These are phyloP conservation scores for Lordiphosa stackelbergi DNA, from an alignment of 1,140 invertebrate genomes.

Conservation along the genomic window DNA sequence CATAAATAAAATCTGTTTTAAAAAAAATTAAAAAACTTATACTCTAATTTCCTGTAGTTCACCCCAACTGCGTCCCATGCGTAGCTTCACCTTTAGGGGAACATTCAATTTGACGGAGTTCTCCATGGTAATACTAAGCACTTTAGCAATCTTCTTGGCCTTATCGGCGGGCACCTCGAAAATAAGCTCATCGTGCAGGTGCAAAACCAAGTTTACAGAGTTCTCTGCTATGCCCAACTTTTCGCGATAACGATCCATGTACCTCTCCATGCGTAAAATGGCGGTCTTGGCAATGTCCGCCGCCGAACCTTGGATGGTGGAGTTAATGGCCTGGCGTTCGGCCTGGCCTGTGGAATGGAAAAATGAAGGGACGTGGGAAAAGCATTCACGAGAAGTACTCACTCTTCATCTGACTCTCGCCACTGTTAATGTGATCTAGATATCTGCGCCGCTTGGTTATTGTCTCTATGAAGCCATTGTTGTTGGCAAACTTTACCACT, in stretches of 20 bases:
- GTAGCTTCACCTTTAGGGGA: conserved; percentile 91
- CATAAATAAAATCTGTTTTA: conserved; percentile 14
- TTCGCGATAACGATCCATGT: conserved; percentile 66
- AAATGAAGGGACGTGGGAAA: no score
- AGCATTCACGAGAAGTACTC: not conserved
- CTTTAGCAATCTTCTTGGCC: conserved; percentile 80
- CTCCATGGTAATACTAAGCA: conserved; percentile 90
- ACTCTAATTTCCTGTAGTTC: conserved; percentile 79
- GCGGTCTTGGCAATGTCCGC: conserved; percentile 95
- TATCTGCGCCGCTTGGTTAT: conserved; percentile 87
- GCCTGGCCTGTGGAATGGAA: conserved; percentile 82
- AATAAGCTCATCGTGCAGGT: conserved; percentile 97
- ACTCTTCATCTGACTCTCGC: conserved; percentile 80
- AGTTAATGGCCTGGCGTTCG: conserved; percentile 97
- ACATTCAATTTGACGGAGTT: conserved; percentile 84
- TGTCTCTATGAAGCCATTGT: conserved; percentile 90
- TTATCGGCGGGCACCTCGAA: conserved; percentile 88
- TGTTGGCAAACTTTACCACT: conserved; percentile 84
- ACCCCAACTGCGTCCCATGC: conserved; percentile 89
- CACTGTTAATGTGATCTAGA: conserved; percentile 86
- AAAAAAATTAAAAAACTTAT: conserved; percentile 18
- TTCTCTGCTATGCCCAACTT: conserved; percentile 63
- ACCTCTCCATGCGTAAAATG: conserved; percentile 87
- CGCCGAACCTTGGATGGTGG: conserved; percentile 96
- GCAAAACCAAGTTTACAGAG: conserved; percentile 83